These are phyloP conservation scores for Selenia dentaria DNA, from an alignment of 2,888 invertebrate genomes.

Conservation along the genomic window DNA sequence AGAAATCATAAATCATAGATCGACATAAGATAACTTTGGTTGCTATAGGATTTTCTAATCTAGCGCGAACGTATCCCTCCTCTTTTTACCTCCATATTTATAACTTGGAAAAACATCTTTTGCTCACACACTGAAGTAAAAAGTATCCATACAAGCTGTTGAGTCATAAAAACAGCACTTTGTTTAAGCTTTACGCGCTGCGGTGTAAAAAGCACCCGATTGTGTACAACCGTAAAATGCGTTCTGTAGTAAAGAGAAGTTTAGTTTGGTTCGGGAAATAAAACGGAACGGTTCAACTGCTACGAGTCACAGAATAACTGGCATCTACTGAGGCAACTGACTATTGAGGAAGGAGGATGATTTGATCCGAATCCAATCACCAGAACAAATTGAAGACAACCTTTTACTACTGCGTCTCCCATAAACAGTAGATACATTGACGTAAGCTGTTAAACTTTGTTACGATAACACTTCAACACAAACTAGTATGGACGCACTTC, in stretches of 20 bases:
- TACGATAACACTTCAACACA: too few relatives aligned
- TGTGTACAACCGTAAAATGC: slow-evolving; percentile 29
- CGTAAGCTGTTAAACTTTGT: too few relatives aligned
- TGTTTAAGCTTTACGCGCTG: slow-evolving; percentile 29
- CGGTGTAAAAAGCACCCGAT: slow-evolving; percentile 27
- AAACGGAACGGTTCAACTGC: slow-evolving; percentile 26
- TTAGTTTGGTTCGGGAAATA: slow-evolving; percentile 27
- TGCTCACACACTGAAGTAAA: neutral
- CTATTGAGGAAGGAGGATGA: slow-evolving; percentile 46
- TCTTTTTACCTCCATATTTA: slow-evolving; percentile 4
- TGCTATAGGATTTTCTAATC: too few relatives aligned
- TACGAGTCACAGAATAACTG: neutral
- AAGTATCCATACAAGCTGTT: slow-evolving; percentile 20
- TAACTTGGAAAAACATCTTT: too few relatives aligned
- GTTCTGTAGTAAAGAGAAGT: slow-evolving; percentile 29
- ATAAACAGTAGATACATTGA: too few relatives aligned
- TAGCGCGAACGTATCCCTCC: too few relatives aligned
- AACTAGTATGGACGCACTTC: too few relatives aligned
- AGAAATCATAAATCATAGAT: too few relatives aligned
- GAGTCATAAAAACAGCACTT: slow-evolving; percentile 31
- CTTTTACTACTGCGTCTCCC: neutral
- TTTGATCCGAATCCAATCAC: slow-evolving; percentile 61
- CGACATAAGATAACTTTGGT: too few relatives aligned
- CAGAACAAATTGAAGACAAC: slow-evolving; percentile 57
- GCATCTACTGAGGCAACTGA: slow-evolving; percentile 11